Base-by-base conservation (phyloP, 2,113 vertebrate species). In the Ranitomeya variabilis region DNA sequence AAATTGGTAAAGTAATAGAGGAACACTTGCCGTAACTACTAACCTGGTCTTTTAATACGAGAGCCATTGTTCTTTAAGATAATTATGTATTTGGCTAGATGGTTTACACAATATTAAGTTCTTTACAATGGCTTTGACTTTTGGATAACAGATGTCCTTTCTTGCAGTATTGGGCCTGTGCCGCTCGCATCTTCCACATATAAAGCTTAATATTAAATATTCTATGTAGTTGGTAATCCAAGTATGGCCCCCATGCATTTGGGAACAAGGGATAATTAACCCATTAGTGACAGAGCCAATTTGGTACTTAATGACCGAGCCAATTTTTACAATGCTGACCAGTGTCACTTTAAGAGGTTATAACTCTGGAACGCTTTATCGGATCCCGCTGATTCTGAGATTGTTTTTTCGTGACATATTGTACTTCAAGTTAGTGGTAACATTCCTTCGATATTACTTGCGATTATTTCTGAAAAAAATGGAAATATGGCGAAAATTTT, bases 161-260 rank as follows among this genome's bases (percentile, higher is more conserved):
- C 4, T 14, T n/a, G 4, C n/a, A 23, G 3, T 71, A 21, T 84
- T 83, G 16, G 7, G 4, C 79, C 14, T n/a, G 0, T 16, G 18
- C 73, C 82, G 55, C 21, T 52, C 52, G 21, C 66, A 69, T 18
- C 21, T 45, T 52, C 37, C 19, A 66, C 18, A 67, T 51, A 26
- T 1, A 54, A 12, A 23, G 45, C 7, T 15, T 23, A n/a, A 84
- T 69, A 69, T 71, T 19, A 71, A 12, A 55, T 8, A 26, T 26
- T 83, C 82, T 11, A 84, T 55, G 51, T 71, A 84, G 64, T 64
- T 66, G 81, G 81, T 67, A 21, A 84, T 84, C 14, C 4, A 23
- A 71, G 37, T 54, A 18, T 2, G 21, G n/a, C 64, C 66, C 31
- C 13, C 37, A 69, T 52, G 51, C 26, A 54, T 83, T 84, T 69